Evolutionary conservation across 2,888 invertebrate genomes (phyloP), one percentile per base, ranked within the genome.

Genomic region (Hirtodrosophila cameraria): DNA sequence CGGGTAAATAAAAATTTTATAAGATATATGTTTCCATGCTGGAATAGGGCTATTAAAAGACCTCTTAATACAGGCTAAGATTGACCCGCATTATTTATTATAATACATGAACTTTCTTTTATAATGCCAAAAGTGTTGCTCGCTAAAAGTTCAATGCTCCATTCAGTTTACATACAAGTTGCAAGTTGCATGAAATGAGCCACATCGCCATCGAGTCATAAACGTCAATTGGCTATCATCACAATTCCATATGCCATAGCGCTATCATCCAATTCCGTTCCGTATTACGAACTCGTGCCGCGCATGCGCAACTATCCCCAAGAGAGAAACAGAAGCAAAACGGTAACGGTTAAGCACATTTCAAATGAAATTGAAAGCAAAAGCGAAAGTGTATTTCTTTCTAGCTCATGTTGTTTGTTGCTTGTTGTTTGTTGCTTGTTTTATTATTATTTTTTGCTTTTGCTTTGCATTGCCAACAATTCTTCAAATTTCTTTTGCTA

Each of bases 341-440:
- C 54, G 16, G 45, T 13, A 27, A 35, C n/a, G 12, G 45, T 41
- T 43, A 76, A 59, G 59, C 60, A 65, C 74, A 68, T 72, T 80
- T 82, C 60, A 85, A 81, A 81, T 78, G 83, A 85, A 81, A 85
- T 85, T 85, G 86, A 81, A 81, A 81, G 79, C 86, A 78, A 78
- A 85, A 81, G 79, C 85, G 80, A 81, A 81, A 81, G 86, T 81
- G 82, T 82, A 82, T 82, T 81, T 81, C 58, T 84, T 79, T 79
- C 55, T 78, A 48, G 39, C 49, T 70, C 18, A 20, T 20, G 18
- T 65, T 48, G 31, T 46, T 53, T 43, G 13, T 46, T 20, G 31
- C 8, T 43, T 25, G 7, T 12, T 50, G 31, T 28, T 30, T 9
- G 42, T 48, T 30, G 33, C 13, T 49, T 12, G 16, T 53, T 30